Evolutionary conservation across 2,113 vertebrate genomes (phyloP).

Genomic region (human (Homo sapiens)): GRCh38 chr3:10903001-10903500

Average conservation of each 20-base stretch:
- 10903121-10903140: neutral
- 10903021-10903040: neutral
- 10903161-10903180: neutral
- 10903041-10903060: neutral
- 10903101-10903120: neutral
- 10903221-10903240: neutral
- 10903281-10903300: neutral
- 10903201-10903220: accelerated
- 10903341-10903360: neutral
- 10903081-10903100: neutral
- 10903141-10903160: too few species aligned
- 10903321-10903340: neutral
- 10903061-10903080: accelerated
- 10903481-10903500: neutral
- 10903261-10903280: neutral
- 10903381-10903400: too few species aligned
- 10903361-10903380: neutral
- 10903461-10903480: neutral
- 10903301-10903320: neutral
- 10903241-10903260: accelerated
- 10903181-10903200: neutral
- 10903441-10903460: too few species aligned
- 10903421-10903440: accelerated
- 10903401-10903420: neutral
- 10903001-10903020: neutral